These are phyloP conservation scores for Synergus laeviventris DNA, from an alignment of 2,888 invertebrate species.

Conservation along the genomic window DNA sequence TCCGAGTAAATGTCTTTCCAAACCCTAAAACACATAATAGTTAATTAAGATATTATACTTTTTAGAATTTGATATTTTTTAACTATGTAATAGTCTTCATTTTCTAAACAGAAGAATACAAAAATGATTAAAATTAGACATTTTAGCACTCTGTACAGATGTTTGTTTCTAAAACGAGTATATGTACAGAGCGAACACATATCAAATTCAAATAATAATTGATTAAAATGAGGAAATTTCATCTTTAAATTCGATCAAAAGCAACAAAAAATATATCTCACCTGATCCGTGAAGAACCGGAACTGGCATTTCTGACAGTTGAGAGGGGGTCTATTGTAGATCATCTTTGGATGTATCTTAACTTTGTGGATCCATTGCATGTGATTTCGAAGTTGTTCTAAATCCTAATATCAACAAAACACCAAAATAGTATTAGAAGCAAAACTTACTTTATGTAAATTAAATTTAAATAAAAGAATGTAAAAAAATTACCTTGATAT, in stretches of 20 bases:
- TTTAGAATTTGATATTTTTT: too few species aligned
- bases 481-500: conserved; percentile 83
- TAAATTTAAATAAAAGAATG: not conserved
- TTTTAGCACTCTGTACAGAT: too few species aligned
- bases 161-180: too few species aligned
- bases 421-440: not conserved
- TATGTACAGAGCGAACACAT: too few species aligned
- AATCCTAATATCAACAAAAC: conserved; percentile 78
- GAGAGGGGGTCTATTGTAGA: conserved; percentile 94
- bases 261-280: conserved; percentile 48
- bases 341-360: conserved; percentile 97
- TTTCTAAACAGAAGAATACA: too few species aligned
- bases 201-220: too few species aligned
- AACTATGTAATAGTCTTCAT: too few species aligned
- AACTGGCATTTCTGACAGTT: conserved; percentile 98
- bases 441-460: not conserved
- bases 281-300: conserved; percentile 94
- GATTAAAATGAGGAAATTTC: too few species aligned
- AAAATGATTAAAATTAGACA: too few species aligned
- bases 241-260: not conserved
- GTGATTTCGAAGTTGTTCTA: conserved; percentile 94
- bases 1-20: conserved; percentile 95
- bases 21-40: conserved; percentile 81
- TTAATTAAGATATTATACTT: not conserved
- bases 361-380: conserved; percentile 99